phyloP scores from a whole-genome alignment of 2,888 invertebrate genomes.

The Mesochorus sp. region DNA sequence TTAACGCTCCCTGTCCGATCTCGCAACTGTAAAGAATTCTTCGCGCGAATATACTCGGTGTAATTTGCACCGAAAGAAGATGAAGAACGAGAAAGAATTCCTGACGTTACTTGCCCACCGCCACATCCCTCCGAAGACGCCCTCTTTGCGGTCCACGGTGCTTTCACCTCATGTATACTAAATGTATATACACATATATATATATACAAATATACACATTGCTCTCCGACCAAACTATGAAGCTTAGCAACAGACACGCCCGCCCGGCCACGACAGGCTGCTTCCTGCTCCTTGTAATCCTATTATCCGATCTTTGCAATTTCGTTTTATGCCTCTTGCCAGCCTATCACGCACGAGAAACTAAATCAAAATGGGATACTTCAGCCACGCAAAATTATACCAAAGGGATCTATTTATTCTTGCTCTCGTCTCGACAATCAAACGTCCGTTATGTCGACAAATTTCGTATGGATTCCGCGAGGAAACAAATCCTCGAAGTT shows the following conservation, averaged over 20 bases:
- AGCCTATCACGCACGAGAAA: background rate
- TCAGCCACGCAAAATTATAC: background rate
- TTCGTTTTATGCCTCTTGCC: conserved; percentile 25
- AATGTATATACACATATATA: too few relatives aligned
- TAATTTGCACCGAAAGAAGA: conserved; percentile 49
- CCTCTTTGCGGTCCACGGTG: conserved; percentile 60
- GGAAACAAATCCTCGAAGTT: too few relatives aligned
- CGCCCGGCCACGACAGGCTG: conserved; percentile 39
- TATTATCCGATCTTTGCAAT: conserved; percentile 53
- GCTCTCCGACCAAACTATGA: too few relatives aligned
- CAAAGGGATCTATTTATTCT: too few relatives aligned
- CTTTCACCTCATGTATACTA: too few relatives aligned
- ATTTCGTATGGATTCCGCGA: too few relatives aligned
- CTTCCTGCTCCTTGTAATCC: conserved; percentile 57
- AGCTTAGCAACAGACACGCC: conserved; percentile 41
- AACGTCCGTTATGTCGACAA: too few relatives aligned
- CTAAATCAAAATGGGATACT: conserved; percentile 5
- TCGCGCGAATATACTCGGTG: conserved; percentile 15
- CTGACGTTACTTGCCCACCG: too few relatives aligned
- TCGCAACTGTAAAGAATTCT: conserved; percentile 50
- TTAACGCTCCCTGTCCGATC: conserved; percentile 20
- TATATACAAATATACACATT: too few relatives aligned
- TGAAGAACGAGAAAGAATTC: conserved; percentile 10
- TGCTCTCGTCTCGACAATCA: too few relatives aligned
- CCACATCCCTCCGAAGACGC: conserved; percentile 2